Base-by-base conservation (phyloP, 2,888 invertebrate genomes). In the Melitaea athalia region DNA sequence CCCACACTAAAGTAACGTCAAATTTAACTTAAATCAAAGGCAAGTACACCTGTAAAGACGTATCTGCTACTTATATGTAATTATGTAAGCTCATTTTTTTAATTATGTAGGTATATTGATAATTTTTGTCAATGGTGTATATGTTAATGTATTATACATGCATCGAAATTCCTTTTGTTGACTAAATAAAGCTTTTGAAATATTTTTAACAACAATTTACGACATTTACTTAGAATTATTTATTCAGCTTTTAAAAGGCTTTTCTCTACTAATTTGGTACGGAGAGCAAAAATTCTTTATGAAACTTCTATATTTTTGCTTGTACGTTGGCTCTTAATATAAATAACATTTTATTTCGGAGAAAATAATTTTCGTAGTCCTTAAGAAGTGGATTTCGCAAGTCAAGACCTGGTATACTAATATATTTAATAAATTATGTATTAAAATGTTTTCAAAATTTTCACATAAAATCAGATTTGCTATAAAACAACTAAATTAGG, bases 401-500 rank as follows among this genome's bases (percentile, higher is more conserved):
- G 15, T 57, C 57, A 42, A 57, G 42, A 57, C 42, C 42, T 11
- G 42, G n/a, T 57, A 42, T 57, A 15, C 42, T 11, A 38, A 8
- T 57, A 42, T 57, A 15, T 57, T 57, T 57, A 3, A 38, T 57
- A 55, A 55, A 55, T 55, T 55, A n/a, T 55, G n/a, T 55, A 33
- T 55, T 14, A 31, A 55, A n/a, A 55, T n/a, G n/a, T 6, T 14
- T 33, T 55, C 24, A 31, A 6, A 12, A 52, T 24, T 52, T 24
- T 17, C 17, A 43, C 3, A 43, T 43, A 43, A 43, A 43, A 43
- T 7, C 43, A 43, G 43, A 7, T 43, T 43, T 10, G 1, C 43
- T 43, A 11, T 43, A 43, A 11, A 43, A 43, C 8, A 10, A 43
- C 24, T 3, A 24, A 24, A 24, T 24, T 3, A 24, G 1, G 24